Evolutionary conservation across 2,888 invertebrate genomes (phyloP), one percentile per base, ranked within the genome.

Genomic region (Scotopteryx bipunctaria): DNA sequence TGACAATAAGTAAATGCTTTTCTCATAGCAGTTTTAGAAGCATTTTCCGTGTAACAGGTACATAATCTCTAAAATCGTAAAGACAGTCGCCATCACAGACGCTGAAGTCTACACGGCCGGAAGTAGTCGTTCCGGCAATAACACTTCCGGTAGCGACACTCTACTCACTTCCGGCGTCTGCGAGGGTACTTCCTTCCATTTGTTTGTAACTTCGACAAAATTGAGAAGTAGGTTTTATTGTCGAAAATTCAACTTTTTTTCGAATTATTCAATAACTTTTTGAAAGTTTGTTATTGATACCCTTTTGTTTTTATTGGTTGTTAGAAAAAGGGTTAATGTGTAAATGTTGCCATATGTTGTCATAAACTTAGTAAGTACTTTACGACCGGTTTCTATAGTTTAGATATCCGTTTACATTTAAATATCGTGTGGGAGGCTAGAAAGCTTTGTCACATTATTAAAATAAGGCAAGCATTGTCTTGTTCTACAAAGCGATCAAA

Each of bases 61-160:
- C 35, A 59, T 62, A 58, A 66, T 69, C 71, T 63, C 57, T 66
- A 71, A 73, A 76, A 77, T 71, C 66, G 70, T 70, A 54, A 78
- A 80, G 78, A 77, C 76, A 73, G 69, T 71, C 66, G 66, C 65
- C 64, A 66, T 75, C 73, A 73, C 63, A 57, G 60, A 85, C 79
- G n/a, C n/a, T 76, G 74, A 83, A 83, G 88, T 86, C 87, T 82
- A 73, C 82, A 74, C 74, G 71, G 72, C 76, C 86, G 89, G 89
- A 88, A 69, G 83, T 81, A 84, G 86, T 86, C 85, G 81, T 86
- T 82, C 85, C 82, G 81, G 85, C 87, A 86, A 88, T 89, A 89
- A 87, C 86, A 85, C 82, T 87, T 89, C 88, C 89, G 85, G 81
- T 73, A 77, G 76, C 85, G 82, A 87, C 89, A 89, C 89, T 89